Conservation (phyloP, 2,113 vertebrate species). For the Calonectris borealis region DNA sequence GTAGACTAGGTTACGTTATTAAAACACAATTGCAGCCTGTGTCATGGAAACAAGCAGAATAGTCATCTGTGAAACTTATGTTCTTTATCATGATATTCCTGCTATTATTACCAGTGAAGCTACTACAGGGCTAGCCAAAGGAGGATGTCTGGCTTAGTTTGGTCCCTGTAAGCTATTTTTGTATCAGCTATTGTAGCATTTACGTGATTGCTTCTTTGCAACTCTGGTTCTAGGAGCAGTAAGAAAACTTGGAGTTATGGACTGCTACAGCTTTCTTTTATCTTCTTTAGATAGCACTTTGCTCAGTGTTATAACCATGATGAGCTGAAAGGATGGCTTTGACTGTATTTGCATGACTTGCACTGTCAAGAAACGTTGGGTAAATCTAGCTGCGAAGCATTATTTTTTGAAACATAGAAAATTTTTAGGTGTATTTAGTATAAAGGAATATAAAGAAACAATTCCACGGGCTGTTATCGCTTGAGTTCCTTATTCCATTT, state of each 20-base stretch:
- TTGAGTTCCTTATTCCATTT: neutral
- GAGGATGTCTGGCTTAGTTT: neutral
- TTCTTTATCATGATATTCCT: neutral
- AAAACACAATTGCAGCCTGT: neutral
- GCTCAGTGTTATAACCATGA: accelerated
- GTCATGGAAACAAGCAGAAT: neutral
- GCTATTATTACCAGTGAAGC: neutral
- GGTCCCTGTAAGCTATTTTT: neutral
- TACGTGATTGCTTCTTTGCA: neutral
- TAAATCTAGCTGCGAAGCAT: neutral
- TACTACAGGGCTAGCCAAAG: neutral
- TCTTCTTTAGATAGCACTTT: neutral
- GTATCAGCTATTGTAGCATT: neutral
- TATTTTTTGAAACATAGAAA: neutral
- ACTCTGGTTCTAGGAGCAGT: neutral
- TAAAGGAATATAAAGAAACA: neutral
- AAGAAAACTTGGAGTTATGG: neutral
- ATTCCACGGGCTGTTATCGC: neutral
- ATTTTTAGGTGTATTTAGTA: neutral
- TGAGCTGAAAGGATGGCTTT: neutral
- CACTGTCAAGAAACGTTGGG: neutral
- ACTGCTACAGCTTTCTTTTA: neutral
- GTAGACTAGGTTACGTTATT: neutral
- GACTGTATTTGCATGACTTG: neutral
- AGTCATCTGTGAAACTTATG: neutral